Evolutionary conservation across 2,797 vertebrate species (phyloP).

Genomic region (Sebastes hubbsi): DNA sequence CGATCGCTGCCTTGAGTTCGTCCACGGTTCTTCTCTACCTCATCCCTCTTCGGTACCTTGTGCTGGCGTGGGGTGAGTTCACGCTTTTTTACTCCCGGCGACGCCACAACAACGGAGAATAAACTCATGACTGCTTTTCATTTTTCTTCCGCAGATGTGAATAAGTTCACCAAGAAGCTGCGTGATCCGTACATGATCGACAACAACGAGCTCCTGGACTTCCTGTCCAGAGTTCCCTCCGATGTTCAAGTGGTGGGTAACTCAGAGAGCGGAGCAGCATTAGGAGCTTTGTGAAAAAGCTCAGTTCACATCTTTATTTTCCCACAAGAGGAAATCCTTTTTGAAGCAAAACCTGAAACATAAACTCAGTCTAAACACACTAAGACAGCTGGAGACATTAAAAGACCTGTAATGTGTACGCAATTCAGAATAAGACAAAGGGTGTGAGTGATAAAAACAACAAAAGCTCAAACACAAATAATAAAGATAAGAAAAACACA

Average conservation of each 20-base stretch:
- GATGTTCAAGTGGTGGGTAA: slow-evolving; percentile 93
- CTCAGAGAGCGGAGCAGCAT: no score
- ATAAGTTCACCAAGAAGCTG: slow-evolving; percentile 98
- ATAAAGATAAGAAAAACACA: no score
- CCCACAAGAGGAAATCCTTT: no score
- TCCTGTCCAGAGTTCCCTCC: slow-evolving; percentile 94
- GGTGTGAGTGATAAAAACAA: no score
- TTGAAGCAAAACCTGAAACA: no score
- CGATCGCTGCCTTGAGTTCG: slow-evolving; percentile 84
- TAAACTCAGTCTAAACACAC: no score
- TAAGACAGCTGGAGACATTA: no score
- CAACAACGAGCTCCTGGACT: slow-evolving; percentile 95
- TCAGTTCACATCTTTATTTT: not conserved
- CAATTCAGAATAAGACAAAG: no score
- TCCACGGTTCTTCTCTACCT: slow-evolving; percentile 89
- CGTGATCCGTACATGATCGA: slow-evolving; percentile 90
- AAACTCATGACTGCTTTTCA: not conserved
- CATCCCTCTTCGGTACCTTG: slow-evolving; percentile 91
- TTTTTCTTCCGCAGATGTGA: slow-evolving; percentile 78
- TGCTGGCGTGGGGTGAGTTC: slow-evolving; percentile 94
- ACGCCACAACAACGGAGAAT: not conserved
- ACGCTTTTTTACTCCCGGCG: not conserved
- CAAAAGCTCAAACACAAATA: no score
- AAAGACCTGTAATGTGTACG: no score
- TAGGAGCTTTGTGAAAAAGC: not conserved